phyloP scores from a whole-genome alignment of 1,140 invertebrate species.

The Holotrichia oblita region DNA sequence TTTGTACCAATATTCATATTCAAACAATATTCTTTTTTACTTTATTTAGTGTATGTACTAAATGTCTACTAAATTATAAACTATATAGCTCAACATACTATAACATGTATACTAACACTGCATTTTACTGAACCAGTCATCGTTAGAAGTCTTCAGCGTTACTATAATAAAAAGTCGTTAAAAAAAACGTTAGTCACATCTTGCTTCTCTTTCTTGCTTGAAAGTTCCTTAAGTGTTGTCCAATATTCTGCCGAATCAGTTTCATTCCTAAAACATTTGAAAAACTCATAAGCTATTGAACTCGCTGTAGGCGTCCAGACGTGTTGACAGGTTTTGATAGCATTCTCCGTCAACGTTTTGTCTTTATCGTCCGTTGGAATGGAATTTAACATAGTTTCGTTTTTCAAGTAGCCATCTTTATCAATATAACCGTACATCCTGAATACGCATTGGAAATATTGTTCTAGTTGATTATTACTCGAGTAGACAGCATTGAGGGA shows the following conservation, averaged over 20 bases:
- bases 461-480: background rate
- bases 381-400: conserved; percentile 20
- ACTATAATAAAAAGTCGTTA: conserved; percentile 1
- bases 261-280: conserved; percentile 3
- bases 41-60: too few relatives aligned
- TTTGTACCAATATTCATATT: too few relatives aligned
- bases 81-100: too few relatives aligned
- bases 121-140: too few relatives aligned
- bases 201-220: conserved; percentile 3
- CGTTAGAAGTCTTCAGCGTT: background rate
- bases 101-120: too few relatives aligned
- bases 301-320: conserved; percentile 20
- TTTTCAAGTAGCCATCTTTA: background rate
- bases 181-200: conserved; percentile 3
- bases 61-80: too few relatives aligned
- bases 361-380: conserved; percentile 18
- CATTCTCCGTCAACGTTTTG: background rate
- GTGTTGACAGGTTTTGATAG: conserved; percentile 27
- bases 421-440: conserved; percentile 28
- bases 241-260: conserved; percentile 5
- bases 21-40: too few relatives aligned
- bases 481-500: background rate
- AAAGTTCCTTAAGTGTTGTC: background rate
- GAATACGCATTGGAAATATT: conserved; percentile 15
- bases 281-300: conserved; percentile 10